Base-by-base conservation (phyloP, 1,140 invertebrate genomes). In the Muscidifurax raptorellus region DNA sequence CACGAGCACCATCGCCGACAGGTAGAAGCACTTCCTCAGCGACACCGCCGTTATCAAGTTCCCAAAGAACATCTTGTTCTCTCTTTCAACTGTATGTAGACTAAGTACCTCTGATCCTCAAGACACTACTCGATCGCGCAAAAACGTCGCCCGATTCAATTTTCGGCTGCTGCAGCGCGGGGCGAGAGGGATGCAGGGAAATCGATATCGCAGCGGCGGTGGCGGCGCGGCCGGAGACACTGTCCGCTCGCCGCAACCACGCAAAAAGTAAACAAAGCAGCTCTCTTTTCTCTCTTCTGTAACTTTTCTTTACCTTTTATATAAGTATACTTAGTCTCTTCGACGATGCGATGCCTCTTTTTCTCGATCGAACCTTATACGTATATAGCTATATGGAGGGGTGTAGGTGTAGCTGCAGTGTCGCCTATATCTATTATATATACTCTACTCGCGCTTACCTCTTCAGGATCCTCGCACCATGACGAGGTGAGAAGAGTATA, bases 1-100 rank as follows among this genome's bases (percentile, higher is more conserved):
- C 30, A 92, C 80, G 3, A 92, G 80, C 15, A 92, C 90, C 10
- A 89, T 82, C 0, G 89, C 87, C 10, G 90, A 92, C 64, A 92
- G 85, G 75, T 91, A 92, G 64, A 92, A 91, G 77, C 90, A 92
- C 86, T 88, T 87, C 85, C 90, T 67, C 28, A 92, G 72, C 9
- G 91, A 92, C 0, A 92, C 85, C 22, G 88, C 83, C 9, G 86
- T 91, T 28, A 88, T 86, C 74, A 90, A 44, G 28, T 88, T 90
- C 13, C 86, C 89, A 18, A 92, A 87, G 22, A 71, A 75, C 85
- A 86, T 82, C 2, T 32, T 67, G 32, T 0, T 18, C 7, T 6
- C 28, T 40, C 13, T 36, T 40, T 36, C 13, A 10, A 40, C 32
- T 59, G 18, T 6, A n/a, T n/a, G n/a, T n/a, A n/a, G n/a, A 1